These are phyloP conservation scores for Galaxias olidus DNA, from an alignment of 2,797 vertebrate species.

Conservation along the genomic window DNA sequence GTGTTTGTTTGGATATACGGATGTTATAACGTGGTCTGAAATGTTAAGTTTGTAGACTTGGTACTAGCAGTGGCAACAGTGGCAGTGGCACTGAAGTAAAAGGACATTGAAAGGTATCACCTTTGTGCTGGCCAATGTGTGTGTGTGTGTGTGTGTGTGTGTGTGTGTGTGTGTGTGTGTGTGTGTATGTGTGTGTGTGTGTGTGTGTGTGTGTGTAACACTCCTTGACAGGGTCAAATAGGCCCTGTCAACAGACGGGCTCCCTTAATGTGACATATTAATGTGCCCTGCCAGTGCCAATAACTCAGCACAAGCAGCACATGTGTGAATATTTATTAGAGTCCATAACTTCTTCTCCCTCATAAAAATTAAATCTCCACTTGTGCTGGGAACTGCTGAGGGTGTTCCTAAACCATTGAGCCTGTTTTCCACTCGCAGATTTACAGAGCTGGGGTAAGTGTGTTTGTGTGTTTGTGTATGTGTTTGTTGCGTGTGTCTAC, in stretches of 20 bases:
- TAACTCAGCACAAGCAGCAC: constrained; percentile 72
- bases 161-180: constrained; percentile 1
- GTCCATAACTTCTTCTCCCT: constrained; percentile 69
- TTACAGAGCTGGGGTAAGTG: constrained; percentile 33
- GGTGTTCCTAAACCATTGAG: constrained; percentile 57
- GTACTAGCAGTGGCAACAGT: too few species aligned
- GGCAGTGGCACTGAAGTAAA: too few species aligned
- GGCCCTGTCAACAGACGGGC: constrained; percentile 73
- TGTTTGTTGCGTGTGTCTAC: constrained; percentile 11
- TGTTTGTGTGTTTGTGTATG: constrained; percentile 27
- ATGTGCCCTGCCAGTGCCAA: constrained; percentile 75
- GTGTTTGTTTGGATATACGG: too few species aligned
- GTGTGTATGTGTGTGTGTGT: constrained; percentile 18
- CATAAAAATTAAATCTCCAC: constrained; percentile 67
- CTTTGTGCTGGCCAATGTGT: constrained; percentile 4
- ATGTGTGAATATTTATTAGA: constrained; percentile 75
- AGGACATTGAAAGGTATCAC: too few species aligned
- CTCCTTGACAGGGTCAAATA: constrained; percentile 68
- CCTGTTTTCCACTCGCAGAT: constrained; percentile 41
- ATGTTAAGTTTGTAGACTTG: too few species aligned
- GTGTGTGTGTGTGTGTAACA: constrained; percentile 19
- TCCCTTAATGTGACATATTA: constrained; percentile 78
- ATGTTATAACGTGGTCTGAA: too few species aligned
- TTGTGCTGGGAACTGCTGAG: constrained; percentile 63
- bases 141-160: constrained; percentile 10